These are phyloP conservation scores for Podarcis lilfordi DNA, from an alignment of 2,797 vertebrate genomes.

Conservation along the genomic window DNA sequence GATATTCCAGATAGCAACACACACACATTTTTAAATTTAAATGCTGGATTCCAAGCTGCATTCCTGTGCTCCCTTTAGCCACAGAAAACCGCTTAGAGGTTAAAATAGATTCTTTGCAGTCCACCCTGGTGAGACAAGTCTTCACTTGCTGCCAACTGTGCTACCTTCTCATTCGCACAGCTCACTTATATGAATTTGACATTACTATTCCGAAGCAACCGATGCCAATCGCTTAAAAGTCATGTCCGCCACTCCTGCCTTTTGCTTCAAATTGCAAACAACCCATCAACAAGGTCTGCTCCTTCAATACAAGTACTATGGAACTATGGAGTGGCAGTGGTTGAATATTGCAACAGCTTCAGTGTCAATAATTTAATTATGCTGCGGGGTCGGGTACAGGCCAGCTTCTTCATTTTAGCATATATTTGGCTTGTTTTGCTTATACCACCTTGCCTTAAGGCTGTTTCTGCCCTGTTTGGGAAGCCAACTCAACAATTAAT, in stretches of 20 bases:
- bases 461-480: background rate
- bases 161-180: background rate
- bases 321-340: constrained; percentile 8
- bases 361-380: background rate
- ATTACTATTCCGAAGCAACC: constrained; percentile 7
- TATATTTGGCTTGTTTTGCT: background rate
- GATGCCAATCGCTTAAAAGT: background rate
- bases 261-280: background rate
- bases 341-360: background rate
- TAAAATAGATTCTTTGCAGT: constrained; percentile 17
- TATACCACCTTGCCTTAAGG: background rate
- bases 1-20: background rate
- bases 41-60: constrained; percentile 30
- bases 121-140: background rate
- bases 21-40: constrained; percentile 13
- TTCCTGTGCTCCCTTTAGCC: constrained; percentile 24
- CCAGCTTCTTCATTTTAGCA: background rate
- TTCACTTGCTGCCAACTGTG: background rate
- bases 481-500: background rate
- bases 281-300: background rate
- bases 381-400: background rate
- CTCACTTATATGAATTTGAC: background rate
- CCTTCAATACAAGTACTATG: background rate
- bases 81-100: background rate
- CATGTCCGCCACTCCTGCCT: background rate